Base-by-base conservation (phyloP, 2,888 invertebrate species). In the Eretmocerus hayati region DNA sequence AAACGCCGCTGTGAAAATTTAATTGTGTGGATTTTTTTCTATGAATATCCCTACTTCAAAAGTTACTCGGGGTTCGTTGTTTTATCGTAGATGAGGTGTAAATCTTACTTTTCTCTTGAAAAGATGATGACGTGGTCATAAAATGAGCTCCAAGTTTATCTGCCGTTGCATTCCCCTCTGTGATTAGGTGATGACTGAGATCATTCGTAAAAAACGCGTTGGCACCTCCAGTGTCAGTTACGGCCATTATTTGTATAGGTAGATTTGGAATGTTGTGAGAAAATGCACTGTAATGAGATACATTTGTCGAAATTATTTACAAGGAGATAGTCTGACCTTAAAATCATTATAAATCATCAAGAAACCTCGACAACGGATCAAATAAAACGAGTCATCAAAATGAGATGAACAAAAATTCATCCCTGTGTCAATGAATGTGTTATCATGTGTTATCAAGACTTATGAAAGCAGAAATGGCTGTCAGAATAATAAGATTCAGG, bases 161-260 rank as follows among this genome's bases (percentile, higher is more conserved):
- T 4, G 95, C 94, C 13, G 91, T 83, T 1, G 89, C 85, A 72
- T 93, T 93, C 21, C 95, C 95, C 61, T 94, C 94, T 0, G 90
- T 91, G 56, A 94, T 89, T 58, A 95, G 80, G 63, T 86, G 81
- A 75, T 93, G 93, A 48, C 90, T 88, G 42, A 91, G 74, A 66
- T 93, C 91, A 51, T 86, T 91, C 60, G 86, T 87, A 73, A 92
- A 93, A 76, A 91, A 90, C 9, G 92, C 87, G 66, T 83, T 87
- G 0, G 90, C 90, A 2, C 90, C 90, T 31, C 90, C 88, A 41
- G 87, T 87, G 64, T 94, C 91, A 5, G 92, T 90, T 57, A 95
- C 87, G 26, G 94, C 90, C 72, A 94, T 84, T 74, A 93, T 89
- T 80, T 94, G 94, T 59, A 92, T 88, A 11, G 92, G 92, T 64